Percentiles rank a stretch among this genome's conserved stretches.
Evolutionary conservation across 2,113 vertebrate species (phyloP).

Genomic region (Porphyrio hochstetteri): DNA sequence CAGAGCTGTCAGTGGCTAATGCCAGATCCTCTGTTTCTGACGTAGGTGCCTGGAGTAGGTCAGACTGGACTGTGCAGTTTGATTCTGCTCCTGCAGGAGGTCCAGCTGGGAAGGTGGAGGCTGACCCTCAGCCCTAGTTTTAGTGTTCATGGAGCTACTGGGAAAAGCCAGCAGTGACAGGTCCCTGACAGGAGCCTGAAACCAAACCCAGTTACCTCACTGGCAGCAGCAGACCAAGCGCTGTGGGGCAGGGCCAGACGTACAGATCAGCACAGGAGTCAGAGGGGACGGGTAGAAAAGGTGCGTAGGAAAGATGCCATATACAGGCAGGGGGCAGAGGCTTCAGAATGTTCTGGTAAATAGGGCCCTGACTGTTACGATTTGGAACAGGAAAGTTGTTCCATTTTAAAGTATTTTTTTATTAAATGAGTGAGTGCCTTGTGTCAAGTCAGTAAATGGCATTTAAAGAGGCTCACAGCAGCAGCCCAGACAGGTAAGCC

Average conservation of each 20-base stretch:
- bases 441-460: neutral
- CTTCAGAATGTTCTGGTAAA: neutral
- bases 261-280: neutral
- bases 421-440: neutral
- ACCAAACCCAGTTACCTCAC: neutral
- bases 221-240: neutral
- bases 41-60: conserved; percentile 74
- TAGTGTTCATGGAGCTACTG: neutral
- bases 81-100: neutral
- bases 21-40: conserved; percentile 75
- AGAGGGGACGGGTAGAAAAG: neutral
- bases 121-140: conserved; percentile 52
- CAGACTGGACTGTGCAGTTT: neutral
- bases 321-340: accelerated
- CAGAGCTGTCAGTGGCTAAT: conserved; percentile 93
- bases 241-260: accelerated
- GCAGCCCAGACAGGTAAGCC: neutral
- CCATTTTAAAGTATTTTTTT: neutral
- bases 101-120: conserved; percentile 52
- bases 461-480: neutral
- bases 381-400: neutral
- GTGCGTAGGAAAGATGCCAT: accelerated
- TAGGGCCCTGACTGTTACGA: neutral
- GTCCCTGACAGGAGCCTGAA: neutral
- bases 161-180: neutral